phyloP scores from a whole-genome alignment of 2,888 invertebrate species.

The Drosophila recens region DNA sequence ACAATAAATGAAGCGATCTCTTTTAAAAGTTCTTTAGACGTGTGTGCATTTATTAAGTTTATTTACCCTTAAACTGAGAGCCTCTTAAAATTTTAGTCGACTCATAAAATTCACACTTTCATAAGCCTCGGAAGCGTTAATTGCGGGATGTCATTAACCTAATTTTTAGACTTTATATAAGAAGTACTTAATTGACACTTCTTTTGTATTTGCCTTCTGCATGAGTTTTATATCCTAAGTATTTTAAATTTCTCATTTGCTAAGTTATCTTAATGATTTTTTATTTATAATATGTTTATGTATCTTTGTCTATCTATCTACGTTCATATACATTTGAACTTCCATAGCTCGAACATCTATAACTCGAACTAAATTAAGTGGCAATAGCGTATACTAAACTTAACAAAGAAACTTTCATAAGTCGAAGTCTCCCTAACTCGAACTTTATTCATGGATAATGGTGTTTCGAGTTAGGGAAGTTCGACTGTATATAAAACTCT shows the following conservation, averaged over 20 bases:
- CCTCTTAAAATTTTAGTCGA: constrained; percentile 69
- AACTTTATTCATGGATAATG: too few relatives aligned
- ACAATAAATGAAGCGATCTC: constrained; percentile 36
- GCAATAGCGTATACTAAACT: too few relatives aligned
- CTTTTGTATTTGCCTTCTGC: background rate
- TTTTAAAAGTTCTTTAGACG: constrained; percentile 32
- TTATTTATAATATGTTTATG: background rate
- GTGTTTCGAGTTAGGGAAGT: too few relatives aligned
- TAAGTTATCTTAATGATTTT: background rate
- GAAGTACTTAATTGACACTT: constrained; percentile 6
- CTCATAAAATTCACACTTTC: constrained; percentile 70
- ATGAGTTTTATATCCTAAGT: background rate
- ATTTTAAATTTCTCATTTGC: background rate
- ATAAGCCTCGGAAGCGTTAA: constrained; percentile 25
- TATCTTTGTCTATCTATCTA: too few relatives aligned
- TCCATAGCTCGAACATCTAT: too few relatives aligned
- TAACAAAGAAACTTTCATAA: too few relatives aligned
- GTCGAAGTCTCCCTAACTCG: too few relatives aligned
- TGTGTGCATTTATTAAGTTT: constrained; percentile 19
- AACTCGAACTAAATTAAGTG: too few relatives aligned
- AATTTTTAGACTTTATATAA: constrained; percentile 39
- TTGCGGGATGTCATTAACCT: constrained; percentile 28
- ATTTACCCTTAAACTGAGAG: constrained; percentile 56
- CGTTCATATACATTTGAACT: too few relatives aligned
- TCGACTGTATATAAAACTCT: too few relatives aligned